Evolutionary conservation across 2,113 vertebrate genomes (phyloP), one percentile per base, ranked within the genome.

Genomic region (Arothron firmamentum): DNA sequence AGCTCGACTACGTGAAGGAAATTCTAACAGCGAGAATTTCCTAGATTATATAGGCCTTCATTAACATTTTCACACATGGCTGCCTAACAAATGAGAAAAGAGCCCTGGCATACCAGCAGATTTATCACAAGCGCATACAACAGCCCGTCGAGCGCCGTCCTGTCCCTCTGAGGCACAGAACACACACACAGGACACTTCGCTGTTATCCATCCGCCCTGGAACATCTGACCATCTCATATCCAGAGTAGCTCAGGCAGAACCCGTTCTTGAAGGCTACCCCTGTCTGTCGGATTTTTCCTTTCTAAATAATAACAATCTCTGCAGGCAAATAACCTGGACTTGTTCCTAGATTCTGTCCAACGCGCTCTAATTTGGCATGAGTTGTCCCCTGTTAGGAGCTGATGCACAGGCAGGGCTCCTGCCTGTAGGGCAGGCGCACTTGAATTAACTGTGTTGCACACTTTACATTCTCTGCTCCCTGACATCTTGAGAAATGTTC

Each of bases 31-130:
- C 83, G 89, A 91, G 90, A 90, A 93, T 93, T 94, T 92, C 67
- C 78, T 87, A 85, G 93, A 92, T 94, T 91, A 92, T 90, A 90
- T 92, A 92, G 93, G 90, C 94, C 93, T 94, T 97, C 95, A 92
- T 96, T 96, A 95, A 93, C 95, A 92, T 96, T 96, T 98, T 93
- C 95, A 96, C 93, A 94, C 95, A 92, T 83, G 89, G 90, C 93
- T 94, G 95, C 87, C 92, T 93, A 92, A 92, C 93, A 94, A 94
- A 95, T 92, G 94, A 95, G 93, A 91, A 93, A 92, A 91, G 92
- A 92, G 91, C 91, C 90, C 91, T 89, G 88, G 89, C 85, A 85
- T 86, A 81, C 82, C 66, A 38, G 82, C 88, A 90, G 92, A 93
- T 94, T 94, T 92, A 93, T 91, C 85, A 85, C 83, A 52, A 80